Evolutionary conservation across 92 coral and sea anemone species (phyloP).

Genomic region (Montipora capitata): DNA sequence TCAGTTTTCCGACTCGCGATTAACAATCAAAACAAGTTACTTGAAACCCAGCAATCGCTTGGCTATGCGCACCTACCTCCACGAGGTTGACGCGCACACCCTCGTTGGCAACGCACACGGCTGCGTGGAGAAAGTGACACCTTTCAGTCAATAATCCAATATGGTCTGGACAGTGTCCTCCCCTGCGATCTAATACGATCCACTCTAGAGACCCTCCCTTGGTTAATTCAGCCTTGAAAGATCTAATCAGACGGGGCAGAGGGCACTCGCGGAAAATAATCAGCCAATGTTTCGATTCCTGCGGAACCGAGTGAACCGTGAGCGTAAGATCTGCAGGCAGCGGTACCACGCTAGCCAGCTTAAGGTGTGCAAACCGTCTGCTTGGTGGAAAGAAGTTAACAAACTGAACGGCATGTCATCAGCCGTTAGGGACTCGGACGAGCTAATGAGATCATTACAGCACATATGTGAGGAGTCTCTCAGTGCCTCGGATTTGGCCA

Average conservation of each 20-base stretch:
- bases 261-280: slow-evolving; percentile 57
- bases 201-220: slow-evolving; percentile 81
- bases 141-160: slow-evolving; percentile 59
- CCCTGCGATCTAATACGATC: slow-evolving; percentile 54
- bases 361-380: slow-evolving; percentile 63
- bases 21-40: slow-evolving; percentile 56
- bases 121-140: slow-evolving; percentile 72
- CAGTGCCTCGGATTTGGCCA: slow-evolving; percentile 42
- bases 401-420: slow-evolving; percentile 63
- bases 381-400: slow-evolving; percentile 67
- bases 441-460: slow-evolving; percentile 33
- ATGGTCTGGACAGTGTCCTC: slow-evolving; percentile 67
- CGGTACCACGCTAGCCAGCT: slow-evolving; percentile 64
- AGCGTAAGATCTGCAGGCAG: slow-evolving; percentile 61
- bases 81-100: slow-evolving; percentile 29
- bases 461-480: slow-evolving; percentile 29
- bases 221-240: slow-evolving; percentile 71
- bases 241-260: slow-evolving; percentile 43
- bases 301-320: slow-evolving; percentile 68
- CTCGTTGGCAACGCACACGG: slow-evolving; percentile 46
- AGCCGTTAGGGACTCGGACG: slow-evolving; percentile 37
- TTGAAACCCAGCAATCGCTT: slow-evolving; percentile 53
- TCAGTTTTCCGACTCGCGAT: slow-evolving; percentile 23
- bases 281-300: slow-evolving; percentile 43
- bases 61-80: slow-evolving; percentile 47